A percentile compares a stretch with the other conserved stretches of the same genome.
Evolutionary conservation across 2,113 vertebrate species (phyloP).

Genomic region (Rhadina sibilatrix): DNA sequence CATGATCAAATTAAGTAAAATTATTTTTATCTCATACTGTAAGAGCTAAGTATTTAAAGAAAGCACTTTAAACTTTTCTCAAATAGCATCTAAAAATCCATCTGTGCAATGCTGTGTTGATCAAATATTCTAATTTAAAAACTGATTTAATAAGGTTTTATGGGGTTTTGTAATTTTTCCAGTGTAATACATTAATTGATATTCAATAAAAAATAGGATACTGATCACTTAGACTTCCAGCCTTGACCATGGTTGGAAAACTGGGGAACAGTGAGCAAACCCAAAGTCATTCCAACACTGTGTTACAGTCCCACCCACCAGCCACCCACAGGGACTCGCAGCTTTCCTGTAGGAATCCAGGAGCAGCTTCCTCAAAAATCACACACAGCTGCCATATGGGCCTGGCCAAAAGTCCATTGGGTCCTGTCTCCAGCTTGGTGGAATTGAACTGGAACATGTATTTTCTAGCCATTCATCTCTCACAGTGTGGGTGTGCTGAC

Average conservation of each 20-base stretch:
- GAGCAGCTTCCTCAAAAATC: not conserved
- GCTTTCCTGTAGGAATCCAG: not conserved
- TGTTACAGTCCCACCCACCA: not conserved
- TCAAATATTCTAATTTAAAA: not conserved
- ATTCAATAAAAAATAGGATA: not conserved
- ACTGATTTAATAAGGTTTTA: not conserved
- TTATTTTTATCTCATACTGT: conserved; percentile 12
- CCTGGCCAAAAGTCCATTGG: not conserved
- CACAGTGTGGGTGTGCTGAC: not conserved
- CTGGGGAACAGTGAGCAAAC: not conserved
- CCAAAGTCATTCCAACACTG: not conserved
- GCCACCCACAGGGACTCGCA: not conserved
- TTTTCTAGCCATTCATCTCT: not conserved
- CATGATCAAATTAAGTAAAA: not conserved
- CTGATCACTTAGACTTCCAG: not conserved
- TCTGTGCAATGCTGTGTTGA: not conserved
- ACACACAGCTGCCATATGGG: not conserved
- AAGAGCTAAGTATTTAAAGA: conserved; percentile 24
- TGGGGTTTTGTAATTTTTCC: not conserved
- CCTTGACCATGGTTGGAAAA: not conserved
- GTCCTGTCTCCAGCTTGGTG: not conserved
- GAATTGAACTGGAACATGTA: not conserved
- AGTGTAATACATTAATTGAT: not conserved
- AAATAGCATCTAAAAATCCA: not conserved
- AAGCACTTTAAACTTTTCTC: not conserved